phyloP scores from a whole-genome alignment of 2,888 invertebrate genomes.

The Aspidiotus rigidus region DNA sequence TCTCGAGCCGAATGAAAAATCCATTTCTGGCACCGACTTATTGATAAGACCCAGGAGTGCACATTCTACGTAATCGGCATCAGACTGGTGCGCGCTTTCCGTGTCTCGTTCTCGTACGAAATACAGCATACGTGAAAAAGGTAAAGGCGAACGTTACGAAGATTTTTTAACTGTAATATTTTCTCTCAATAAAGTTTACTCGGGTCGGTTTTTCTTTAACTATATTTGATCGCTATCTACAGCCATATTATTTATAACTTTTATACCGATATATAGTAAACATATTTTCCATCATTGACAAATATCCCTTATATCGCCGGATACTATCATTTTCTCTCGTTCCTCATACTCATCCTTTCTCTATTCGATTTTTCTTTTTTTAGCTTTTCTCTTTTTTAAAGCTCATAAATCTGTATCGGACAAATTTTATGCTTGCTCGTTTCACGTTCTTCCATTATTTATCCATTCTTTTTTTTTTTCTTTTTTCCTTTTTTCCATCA shows the following conservation, averaged over 20 bases:
- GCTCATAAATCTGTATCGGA: slow-evolving; percentile 11
- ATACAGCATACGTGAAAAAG: no score
- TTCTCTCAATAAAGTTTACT: slow-evolving; percentile 14
- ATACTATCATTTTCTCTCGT: slow-evolving; percentile 8
- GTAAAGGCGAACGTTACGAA: not conserved
- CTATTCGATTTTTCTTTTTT: slow-evolving; percentile 1
- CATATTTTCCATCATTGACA: slow-evolving; percentile 16
- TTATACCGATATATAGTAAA: not conserved
- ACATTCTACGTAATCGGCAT: slow-evolving; percentile 12
- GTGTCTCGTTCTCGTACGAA: not conserved
- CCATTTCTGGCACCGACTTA: slow-evolving; percentile 47
- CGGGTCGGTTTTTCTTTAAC: slow-evolving; percentile 15
- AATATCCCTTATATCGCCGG: slow-evolving; percentile 9
- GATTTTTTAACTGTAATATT: slow-evolving; percentile 7
- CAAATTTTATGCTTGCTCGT: slow-evolving; percentile 10
- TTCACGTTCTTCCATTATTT: slow-evolving; percentile 10
- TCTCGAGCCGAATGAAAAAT: slow-evolving; percentile 46
- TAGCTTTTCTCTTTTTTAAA: not conserved
- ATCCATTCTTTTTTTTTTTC: not conserved
- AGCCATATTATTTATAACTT: slow-evolving; percentile 17
- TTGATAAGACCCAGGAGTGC: slow-evolving; percentile 44
- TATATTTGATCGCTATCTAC: slow-evolving; percentile 18
- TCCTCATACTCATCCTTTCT: not conserved
- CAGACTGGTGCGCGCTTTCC: not conserved
- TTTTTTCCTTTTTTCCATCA: not conserved